Evolutionary conservation across 2,797 vertebrate genomes (phyloP).

Genomic region (Hyperoplus lanceolatus): DNA sequence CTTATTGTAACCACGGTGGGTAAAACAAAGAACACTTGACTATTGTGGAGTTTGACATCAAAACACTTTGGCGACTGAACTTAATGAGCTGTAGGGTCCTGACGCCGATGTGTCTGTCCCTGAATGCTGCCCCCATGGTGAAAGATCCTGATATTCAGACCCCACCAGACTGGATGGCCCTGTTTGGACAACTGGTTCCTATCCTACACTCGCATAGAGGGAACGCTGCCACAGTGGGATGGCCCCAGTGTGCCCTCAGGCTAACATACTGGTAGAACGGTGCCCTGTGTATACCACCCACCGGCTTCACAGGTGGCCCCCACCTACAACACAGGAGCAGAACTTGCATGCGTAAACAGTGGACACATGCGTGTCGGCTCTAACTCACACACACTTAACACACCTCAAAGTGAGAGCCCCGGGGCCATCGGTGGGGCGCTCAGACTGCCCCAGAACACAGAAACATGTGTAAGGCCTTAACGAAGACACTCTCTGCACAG

Average conservation of each 20-base stretch:
- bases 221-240: conserved; percentile 54
- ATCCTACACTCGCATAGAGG: conserved; percentile 71
- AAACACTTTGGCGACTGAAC: conserved; percentile 66
- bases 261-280: conserved; percentile 38
- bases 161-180: conserved; percentile 68
- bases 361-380: conserved; percentile 31
- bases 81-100: conserved; percentile 66
- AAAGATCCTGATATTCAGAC: conserved; percentile 70
- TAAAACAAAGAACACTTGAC: conserved; percentile 67
- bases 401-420: conserved; percentile 75
- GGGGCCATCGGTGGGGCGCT: conserved; percentile 69
- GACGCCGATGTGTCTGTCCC: conserved; percentile 69
- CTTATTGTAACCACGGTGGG: conserved; percentile 28
- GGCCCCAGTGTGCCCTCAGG: conserved; percentile 24
- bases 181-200: conserved; percentile 89
- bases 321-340: conserved; percentile 29
- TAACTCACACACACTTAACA: conserved; percentile 52
- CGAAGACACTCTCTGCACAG: conserved; percentile 82
- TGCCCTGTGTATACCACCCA: conserved; percentile 67
- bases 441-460: conserved; percentile 74
- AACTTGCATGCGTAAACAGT: conserved; percentile 27
- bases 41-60: conserved; percentile 68
- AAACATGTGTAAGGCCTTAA: conserved; percentile 84
- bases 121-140: conserved; percentile 70
- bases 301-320: conserved; percentile 52